Evolutionary conservation across 1,140 invertebrate genomes (phyloP).

Genomic region (Temnothorax longispinosus): DNA sequence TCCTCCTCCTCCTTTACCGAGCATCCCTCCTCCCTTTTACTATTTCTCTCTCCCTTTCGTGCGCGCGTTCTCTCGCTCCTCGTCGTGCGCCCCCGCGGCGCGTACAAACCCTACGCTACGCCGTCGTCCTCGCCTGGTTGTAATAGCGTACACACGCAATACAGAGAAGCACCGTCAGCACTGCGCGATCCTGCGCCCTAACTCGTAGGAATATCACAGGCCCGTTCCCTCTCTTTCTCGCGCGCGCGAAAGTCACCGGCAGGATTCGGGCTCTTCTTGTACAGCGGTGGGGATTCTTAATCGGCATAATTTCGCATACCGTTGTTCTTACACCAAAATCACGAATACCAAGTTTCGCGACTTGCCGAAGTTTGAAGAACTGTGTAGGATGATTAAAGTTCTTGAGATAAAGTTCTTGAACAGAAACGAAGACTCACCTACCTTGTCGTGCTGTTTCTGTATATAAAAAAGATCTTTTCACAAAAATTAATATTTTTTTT

Average conservation of each 20-base stretch:
- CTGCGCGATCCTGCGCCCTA: slow-evolving; percentile 71
- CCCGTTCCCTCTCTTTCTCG: background rate
- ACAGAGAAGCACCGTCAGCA: slow-evolving; percentile 18
- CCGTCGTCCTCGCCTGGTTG: slow-evolving; percentile 33
- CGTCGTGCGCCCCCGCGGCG: background rate
- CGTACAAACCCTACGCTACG: slow-evolving; percentile 46
- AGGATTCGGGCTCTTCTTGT: background rate
- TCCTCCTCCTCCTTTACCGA: background rate
- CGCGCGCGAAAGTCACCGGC: background rate
- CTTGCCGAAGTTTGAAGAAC: background rate
- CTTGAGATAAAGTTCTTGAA: background rate
- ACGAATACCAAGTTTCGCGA: background rate
- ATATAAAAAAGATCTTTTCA: background rate
- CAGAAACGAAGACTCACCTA: background rate
- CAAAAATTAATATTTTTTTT: background rate
- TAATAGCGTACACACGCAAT: slow-evolving; percentile 59
- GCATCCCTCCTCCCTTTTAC: background rate
- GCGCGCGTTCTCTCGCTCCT: background rate
- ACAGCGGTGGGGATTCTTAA: slow-evolving; percentile 16
- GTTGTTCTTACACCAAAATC: background rate
- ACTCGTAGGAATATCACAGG: background rate
- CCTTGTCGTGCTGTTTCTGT: too few relatives aligned
- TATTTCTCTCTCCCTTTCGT: slow-evolving; percentile 34
- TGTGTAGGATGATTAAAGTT: background rate
- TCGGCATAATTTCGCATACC: slow-evolving; percentile 9